phyloP scores from a whole-genome alignment of 2,113 vertebrate species.

The Phyllostomus discolor region DNA sequence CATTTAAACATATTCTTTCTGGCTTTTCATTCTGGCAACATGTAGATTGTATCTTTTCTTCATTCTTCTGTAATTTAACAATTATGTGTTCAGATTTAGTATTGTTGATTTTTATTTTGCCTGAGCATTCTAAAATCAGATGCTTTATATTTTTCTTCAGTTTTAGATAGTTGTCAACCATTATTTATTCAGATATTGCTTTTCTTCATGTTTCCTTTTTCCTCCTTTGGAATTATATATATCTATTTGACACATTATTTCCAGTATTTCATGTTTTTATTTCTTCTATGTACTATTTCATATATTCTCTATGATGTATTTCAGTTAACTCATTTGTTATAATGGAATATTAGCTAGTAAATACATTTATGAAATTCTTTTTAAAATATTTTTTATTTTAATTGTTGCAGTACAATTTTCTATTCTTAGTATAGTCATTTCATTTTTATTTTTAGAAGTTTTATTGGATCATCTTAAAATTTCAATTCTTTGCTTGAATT shows the following conservation, averaged over 20 bases:
- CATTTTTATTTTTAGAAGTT: neutral
- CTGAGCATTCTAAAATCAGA: neutral
- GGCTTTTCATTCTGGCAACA: neutral
- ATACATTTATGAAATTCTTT: neutral
- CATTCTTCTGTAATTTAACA: neutral
- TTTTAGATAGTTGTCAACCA: neutral
- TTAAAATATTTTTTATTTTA: too few relatives aligned
- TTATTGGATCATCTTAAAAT: neutral
- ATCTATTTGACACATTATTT: neutral
- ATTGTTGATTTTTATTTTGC: neutral
- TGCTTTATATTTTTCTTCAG: neutral
- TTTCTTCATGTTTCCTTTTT: neutral
- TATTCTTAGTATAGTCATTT: neutral
- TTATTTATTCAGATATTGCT: neutral
- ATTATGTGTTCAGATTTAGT: neutral
- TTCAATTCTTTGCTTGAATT: neutral
- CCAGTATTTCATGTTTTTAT: neutral
- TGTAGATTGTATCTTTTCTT: neutral
- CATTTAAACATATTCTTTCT: neutral
- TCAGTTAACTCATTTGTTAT: neutral
- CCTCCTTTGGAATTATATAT: neutral
- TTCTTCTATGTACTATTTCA: neutral
- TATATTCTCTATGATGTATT: neutral
- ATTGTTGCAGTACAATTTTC: too few relatives aligned
- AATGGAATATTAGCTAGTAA: neutral